These are phyloP conservation scores for Drosophila insularis DNA, from an alignment of 1,140 invertebrate genomes.

Conservation along the genomic window DNA sequence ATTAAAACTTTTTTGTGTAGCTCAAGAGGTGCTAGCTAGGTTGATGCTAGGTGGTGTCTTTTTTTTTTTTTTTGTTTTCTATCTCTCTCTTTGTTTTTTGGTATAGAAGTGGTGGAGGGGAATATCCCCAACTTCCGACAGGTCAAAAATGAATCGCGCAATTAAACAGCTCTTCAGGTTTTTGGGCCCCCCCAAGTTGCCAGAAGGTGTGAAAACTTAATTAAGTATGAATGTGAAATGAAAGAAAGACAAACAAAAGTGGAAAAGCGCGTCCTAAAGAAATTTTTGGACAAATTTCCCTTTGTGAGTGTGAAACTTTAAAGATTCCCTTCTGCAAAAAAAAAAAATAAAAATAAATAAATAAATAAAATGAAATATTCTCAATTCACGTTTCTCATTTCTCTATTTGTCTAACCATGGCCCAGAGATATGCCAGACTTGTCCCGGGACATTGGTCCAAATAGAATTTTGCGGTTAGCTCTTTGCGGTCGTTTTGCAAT, in stretches of 20 bases:
- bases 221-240: constrained; percentile 58
- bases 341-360: too few species aligned
- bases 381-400: not conserved
- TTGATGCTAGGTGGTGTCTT: too few species aligned
- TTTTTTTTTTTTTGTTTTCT: not conserved
- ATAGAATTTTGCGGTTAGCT: constrained; percentile 72
- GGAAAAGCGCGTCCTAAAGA: not conserved
- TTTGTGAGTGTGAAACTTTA: not conserved
- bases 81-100: not conserved
- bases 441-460: constrained; percentile 37
- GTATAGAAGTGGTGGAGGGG: not conserved
- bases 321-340: not conserved
- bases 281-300: constrained; percentile 26
- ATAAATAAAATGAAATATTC: not conserved
- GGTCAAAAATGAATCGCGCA: constrained; percentile 78
- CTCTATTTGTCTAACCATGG: constrained; percentile 12
- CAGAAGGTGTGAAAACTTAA: constrained; percentile 68
- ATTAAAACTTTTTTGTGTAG: constrained; percentile 66
- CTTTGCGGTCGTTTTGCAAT: constrained; percentile 46
- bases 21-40: not conserved
- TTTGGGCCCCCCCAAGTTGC: constrained; percentile 15
- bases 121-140: constrained; percentile 59
- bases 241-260: constrained; percentile 24
- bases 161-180: constrained; percentile 60
- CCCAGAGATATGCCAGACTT: constrained; percentile 23